Evolutionary conservation across 2,113 vertebrate genomes (phyloP).

Genomic region (Lamprotornis superbus): DNA sequence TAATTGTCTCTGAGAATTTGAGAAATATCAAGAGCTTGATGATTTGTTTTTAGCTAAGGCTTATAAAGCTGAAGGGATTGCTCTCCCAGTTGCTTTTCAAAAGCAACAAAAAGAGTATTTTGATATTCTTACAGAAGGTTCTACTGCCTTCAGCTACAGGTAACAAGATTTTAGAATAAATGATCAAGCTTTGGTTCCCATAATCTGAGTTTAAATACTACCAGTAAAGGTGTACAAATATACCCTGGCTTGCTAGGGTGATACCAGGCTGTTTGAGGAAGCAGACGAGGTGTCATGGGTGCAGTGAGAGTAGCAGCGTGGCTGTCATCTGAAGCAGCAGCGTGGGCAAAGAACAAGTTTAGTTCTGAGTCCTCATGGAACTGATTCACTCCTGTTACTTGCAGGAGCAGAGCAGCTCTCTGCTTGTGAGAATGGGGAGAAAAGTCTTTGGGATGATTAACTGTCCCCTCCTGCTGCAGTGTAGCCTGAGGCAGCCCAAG

Average conservation of each 20-base stretch:
- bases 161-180: neutral
- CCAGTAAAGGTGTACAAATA: neutral
- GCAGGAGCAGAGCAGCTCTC: neutral
- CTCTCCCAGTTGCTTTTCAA: neutral
- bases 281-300: accelerated
- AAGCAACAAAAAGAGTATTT: neutral
- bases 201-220: neutral
- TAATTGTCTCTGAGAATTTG: neutral
- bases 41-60: neutral
- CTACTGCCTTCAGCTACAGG: neutral
- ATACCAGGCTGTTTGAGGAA: neutral
- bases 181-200: neutral
- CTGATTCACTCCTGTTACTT: neutral
- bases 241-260: neutral
- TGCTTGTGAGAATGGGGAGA: too few species aligned
- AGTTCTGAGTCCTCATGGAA: neutral
- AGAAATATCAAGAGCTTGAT: neutral
- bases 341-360: neutral
- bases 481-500: accelerated
- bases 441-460: neutral
- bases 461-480: neutral
- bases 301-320: neutral
- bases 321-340: neutral
- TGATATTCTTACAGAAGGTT: neutral
- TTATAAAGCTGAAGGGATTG: neutral